phyloP scores from a whole-genome alignment of 2,888 invertebrate species.

The Cryptophagus acutangulus region DNA sequence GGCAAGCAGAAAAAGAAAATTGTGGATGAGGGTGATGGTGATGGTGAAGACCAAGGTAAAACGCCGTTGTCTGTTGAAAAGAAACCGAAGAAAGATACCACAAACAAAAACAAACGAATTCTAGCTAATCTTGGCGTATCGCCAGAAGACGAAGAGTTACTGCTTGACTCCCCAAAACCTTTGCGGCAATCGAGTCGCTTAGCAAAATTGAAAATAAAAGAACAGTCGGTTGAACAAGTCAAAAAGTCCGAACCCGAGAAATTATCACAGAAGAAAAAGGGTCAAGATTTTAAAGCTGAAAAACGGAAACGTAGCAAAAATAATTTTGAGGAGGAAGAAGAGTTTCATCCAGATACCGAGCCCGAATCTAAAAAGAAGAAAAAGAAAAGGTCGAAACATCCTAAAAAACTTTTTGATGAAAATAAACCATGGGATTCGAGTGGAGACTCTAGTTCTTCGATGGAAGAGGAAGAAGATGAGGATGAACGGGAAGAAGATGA shows the following conservation, averaged over 20 bases:
- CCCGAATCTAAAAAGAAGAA: constrained; percentile 47
- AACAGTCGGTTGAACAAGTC: constrained; percentile 63
- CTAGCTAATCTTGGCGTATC: constrained; percentile 52
- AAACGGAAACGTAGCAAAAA: constrained; percentile 38
- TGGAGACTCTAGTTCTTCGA: constrained; percentile 50
- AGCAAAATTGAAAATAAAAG: constrained; percentile 81
- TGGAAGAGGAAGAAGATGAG: constrained; percentile 47
- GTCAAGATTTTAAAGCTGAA: constrained; percentile 36
- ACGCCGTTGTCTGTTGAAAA: not conserved
- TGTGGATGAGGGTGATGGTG: not conserved
- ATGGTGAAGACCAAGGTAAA: not conserved
- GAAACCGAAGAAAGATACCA: constrained; percentile 22
- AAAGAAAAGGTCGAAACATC: constrained; percentile 42
- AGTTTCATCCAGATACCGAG: too few species aligned
- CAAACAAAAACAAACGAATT: constrained; percentile 41
- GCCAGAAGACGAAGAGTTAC: constrained; percentile 42
- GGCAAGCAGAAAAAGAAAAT: constrained; percentile 1
- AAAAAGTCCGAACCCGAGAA: constrained; percentile 23
- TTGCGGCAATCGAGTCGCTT: constrained; percentile 79
- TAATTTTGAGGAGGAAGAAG: constrained; percentile 36
- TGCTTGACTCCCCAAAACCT: constrained; percentile 47
- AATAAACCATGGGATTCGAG: constrained; percentile 58
- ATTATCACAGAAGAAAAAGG: constrained; percentile 9
- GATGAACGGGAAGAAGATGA: constrained; percentile 39
- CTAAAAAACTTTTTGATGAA: constrained; percentile 47